Base-by-base conservation (phyloP, 2,797 vertebrate genomes). In the Podargus strigoides region DNA sequence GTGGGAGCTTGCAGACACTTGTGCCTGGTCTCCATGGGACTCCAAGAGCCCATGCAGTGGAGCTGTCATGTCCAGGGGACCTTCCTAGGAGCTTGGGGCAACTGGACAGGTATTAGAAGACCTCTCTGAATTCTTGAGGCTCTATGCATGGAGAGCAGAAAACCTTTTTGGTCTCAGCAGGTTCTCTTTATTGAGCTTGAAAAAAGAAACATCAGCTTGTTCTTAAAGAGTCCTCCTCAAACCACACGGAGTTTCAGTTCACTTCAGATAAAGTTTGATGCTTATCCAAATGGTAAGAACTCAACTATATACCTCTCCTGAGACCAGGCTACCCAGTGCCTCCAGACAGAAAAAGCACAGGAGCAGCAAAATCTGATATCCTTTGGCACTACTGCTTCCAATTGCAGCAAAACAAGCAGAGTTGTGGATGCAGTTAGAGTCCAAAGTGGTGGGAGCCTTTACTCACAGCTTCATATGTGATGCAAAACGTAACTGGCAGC, bases 311-410 rank as follows among this genome's bases (percentile, higher is more conserved):
- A 47, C 46, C 7, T 69, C 68, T 85, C 90, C 70, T 70, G 93
- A 96, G 91, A 79, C 55, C 49, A 85, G 81, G 80, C 87, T 66
- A 77, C 89, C 76, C 79, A 28, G 62, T 3, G 34, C 41, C 74
- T 67, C 42, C 60, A 52, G n/a, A 44, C 2, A 28, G 14, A 63
- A 66, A 67, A 74, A 77, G 63, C 88, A 80, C 72, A 85, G 91
- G 41, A 94, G 70, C 89, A 94, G 87, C 88, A 91, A 92, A 70
- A 87, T 28, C 94, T 90, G 88, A 83, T 93, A 14, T 3, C 16
- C 46, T 59, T 59, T 10, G 55, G 67, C 49, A 74, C 53, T 41
- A 59, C 9, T 32, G 36, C 67, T 77, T 44, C 34, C 32, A 52
- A 10, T 7, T 47, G 36, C 63, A 85, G 46, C 42, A 78, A n/a